Percentiles rank a stretch among this genome's conserved stretches.
These are phyloP conservation scores for Luffia ferchaultella DNA, from an alignment of 2,888 invertebrate species.

Conservation along the genomic window DNA sequence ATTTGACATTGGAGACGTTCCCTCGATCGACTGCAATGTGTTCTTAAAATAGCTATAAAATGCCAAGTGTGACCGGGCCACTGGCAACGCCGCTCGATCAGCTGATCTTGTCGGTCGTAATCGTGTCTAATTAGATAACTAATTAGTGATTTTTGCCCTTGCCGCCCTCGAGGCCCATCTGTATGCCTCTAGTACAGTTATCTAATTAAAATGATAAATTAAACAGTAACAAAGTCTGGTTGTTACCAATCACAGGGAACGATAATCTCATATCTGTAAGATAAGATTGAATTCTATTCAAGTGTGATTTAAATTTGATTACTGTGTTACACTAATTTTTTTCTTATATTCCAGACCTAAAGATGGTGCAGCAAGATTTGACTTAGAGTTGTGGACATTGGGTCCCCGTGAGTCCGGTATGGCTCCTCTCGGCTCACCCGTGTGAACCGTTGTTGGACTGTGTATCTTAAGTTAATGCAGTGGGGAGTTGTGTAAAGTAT, in stretches of 20 bases:
- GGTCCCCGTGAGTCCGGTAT: constrained; percentile 23
- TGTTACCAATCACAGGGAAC: no score
- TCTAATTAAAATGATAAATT: not conserved
- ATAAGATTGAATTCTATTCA: no score
- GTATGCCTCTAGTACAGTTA: not conserved
- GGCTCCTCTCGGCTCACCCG: constrained; percentile 42
- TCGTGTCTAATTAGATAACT: constrained; percentile 54
- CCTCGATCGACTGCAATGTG: constrained; percentile 53
- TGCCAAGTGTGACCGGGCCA: constrained; percentile 57
- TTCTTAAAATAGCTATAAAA: constrained; percentile 64
- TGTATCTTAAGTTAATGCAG: constrained; percentile 23
- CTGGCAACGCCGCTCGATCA: constrained; percentile 37
- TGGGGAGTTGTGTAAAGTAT: constrained; percentile 41
- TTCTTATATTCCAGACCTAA: constrained; percentile 47
- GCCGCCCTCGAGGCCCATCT: not conserved
- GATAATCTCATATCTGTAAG: no score
- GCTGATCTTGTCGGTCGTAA: constrained; percentile 55
- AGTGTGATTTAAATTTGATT: no score
- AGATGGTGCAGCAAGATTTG: constrained; percentile 67
- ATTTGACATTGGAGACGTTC: constrained; percentile 52
- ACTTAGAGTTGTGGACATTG: constrained; percentile 44
- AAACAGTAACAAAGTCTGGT: not conserved
- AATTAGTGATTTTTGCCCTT: constrained; percentile 12
- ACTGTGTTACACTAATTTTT: constrained; percentile 20
- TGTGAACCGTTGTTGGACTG: constrained; percentile 43